Evolutionary conservation across 64 coral and sea anemone species (phyloP), one percentile per base, ranked within the genome.

Genomic region (Actinia equina): DNA sequence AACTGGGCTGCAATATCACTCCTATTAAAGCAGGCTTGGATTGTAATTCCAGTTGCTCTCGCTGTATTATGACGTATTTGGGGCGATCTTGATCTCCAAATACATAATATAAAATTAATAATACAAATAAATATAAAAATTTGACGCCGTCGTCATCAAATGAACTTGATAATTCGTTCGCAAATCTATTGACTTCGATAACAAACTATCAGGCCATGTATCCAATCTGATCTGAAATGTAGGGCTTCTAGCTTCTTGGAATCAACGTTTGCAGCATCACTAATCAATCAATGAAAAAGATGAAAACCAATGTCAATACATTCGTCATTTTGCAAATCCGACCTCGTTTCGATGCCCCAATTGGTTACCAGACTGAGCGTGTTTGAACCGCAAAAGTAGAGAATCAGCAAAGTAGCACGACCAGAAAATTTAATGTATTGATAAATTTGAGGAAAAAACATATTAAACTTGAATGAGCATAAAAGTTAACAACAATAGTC

Each of bases 191-290:
- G 23, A 70, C 65, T 25, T 70, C 65, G 23, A 70, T 26, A 70
- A 70, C 23, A 22, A 26, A 70, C 65, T 70, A 70, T 70, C 65
- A 70, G 65, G 65, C 65, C 65, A 71, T 71, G 25, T 71, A 71
- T 25, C 23, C 65, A 71, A 71, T 71, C 65, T 37, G 25, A 71
- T 27, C 65, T 71, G 65, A 71, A 71, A 22, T 71, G 65, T 27
- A 71, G 20, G 65, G 65, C 65, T 25, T 27, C 65, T 71, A 71
- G 65, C 22, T 25, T 22, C 5, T 71, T 71, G 23, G 65, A 71
- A 71, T 71, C 65, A 7, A 71, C 65, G 25, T 71, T 71, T 71
- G 22, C 65, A 27, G 6, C 22, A 71, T 71, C 30, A 37, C 30
- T 37, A 37, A 37, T 71, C 25, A 71, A 71, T 5, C 25, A 20